A percentile compares a stretch with the other conserved stretches of the same genome.
Conservation (phyloP, 2,797 vertebrate species). For the Premnoplex brunnescens region DNA sequence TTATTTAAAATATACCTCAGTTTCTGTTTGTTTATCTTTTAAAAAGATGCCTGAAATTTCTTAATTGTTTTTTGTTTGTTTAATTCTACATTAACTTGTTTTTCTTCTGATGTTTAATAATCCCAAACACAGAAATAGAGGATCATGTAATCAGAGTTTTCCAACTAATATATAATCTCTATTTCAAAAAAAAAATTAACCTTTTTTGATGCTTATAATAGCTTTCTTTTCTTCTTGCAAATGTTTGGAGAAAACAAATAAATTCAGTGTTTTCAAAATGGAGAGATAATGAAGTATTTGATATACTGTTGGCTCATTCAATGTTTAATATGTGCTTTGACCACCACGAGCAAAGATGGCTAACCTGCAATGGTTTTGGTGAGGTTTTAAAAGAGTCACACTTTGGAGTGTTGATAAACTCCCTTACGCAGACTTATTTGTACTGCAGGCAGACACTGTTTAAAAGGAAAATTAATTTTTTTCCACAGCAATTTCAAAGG, state of each 20-base stretch:
- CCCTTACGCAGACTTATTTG: slow-evolving; percentile 60
- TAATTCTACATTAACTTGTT: not conserved
- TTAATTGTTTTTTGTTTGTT: not conserved
- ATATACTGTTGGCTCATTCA: not conserved
- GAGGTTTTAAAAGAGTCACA: slow-evolving; percentile 32
- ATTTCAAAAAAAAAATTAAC: not conserved
- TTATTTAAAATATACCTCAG: not conserved
- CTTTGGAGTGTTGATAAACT: slow-evolving; percentile 23
- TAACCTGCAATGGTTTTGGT: slow-evolving; percentile 30
- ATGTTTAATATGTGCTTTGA: not conserved
- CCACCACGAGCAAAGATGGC: not conserved
- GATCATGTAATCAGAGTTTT: not conserved
- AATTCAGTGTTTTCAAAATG: not conserved
- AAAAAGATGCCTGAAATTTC: not conserved
- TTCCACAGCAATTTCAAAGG: slow-evolving; percentile 71
- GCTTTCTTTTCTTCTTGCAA: not conserved
- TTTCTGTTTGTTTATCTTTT: not conserved
- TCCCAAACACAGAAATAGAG: not conserved
- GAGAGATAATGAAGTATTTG: not conserved
- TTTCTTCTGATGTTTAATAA: not conserved
- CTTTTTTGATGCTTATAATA: not conserved
- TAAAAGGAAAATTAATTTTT: slow-evolving; percentile 78
- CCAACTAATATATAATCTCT: not conserved
- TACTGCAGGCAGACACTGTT: slow-evolving; percentile 62
- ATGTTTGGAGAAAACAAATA: not conserved